These are phyloP conservation scores for Limnephilus rhombicus DNA, from an alignment of 2,888 invertebrate genomes.

Conservation along the genomic window DNA sequence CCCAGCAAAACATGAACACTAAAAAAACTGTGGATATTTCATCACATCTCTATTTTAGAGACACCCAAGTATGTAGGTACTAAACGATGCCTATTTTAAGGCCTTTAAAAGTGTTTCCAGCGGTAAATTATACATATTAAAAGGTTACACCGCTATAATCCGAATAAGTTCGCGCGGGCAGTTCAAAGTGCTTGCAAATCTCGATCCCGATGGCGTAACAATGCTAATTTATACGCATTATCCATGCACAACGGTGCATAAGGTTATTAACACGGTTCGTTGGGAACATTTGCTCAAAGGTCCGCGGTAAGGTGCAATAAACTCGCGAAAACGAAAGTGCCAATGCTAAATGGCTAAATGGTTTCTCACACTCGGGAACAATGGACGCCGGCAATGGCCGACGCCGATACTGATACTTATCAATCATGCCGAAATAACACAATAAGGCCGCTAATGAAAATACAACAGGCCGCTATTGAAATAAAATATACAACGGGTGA, in stretches of 20 bases:
- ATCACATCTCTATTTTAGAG: background rate
- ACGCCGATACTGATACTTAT: slow-evolving; percentile 39
- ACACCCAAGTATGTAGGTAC: background rate
- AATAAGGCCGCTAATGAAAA: slow-evolving; percentile 53
- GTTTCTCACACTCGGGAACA: slow-evolving; percentile 56
- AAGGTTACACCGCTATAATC: background rate
- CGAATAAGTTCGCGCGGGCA: background rate
- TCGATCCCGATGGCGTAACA: background rate
- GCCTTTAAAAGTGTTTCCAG: background rate
- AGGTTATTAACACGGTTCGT: slow-evolving; percentile 28
- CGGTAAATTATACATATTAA: background rate
- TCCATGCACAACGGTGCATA: slow-evolving; percentile 12
- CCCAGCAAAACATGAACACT: background rate
- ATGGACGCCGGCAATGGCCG: slow-evolving; percentile 37
- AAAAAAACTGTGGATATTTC: background rate
- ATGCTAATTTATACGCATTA: slow-evolving; percentile 21
- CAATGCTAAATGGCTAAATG: slow-evolving; percentile 39
- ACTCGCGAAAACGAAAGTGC: slow-evolving; percentile 60
- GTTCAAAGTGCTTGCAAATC: background rate
- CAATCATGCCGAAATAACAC: slow-evolving; percentile 51
- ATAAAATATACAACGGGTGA: background rate
- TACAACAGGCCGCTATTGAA: background rate
- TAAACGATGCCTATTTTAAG: background rate
- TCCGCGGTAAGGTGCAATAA: slow-evolving; percentile 47
- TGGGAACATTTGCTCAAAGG: slow-evolving; percentile 35